Base-by-base conservation (phyloP, 2,888 invertebrate genomes). In the Polyploca ridens region DNA sequence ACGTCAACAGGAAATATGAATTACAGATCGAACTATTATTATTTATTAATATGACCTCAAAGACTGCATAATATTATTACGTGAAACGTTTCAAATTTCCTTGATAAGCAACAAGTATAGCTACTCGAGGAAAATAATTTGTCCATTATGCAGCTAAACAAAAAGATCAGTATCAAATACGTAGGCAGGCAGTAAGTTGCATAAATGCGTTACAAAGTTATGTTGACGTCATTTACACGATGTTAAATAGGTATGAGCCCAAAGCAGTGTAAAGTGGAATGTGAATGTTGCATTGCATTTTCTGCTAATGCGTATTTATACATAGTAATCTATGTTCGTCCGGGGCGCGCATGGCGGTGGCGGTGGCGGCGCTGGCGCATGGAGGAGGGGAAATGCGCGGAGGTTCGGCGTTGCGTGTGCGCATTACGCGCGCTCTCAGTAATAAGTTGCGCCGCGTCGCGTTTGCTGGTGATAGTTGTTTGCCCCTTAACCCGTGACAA, bases 401-500 rank as follows among this genome's bases (percentile, higher is more conserved):
- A 74, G 76, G 77, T 68, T 73, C 73, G 79, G 71, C 72, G 74
- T 68, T 75, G 78, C 70, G 81, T 68, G 65, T 64, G 64, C 63
- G 71, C 62, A 69, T 84, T 83, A 84, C 84, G 81, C 84, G 85
- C 86, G 81, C 85, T 77, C 78, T 83, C 87, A 88, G 90, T 90
- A 71, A 69, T 73, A 69, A 77, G 77, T 77, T 77, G 75, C 81
- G 79, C 79, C 84, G 89, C 82, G 82, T 75, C 82, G 84, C 89
- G 91, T 81, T 79, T 87, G 84, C 86, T 86, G 81, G 89, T 90
- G 86, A 83, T 76, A 74, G 78, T 73, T 75, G 70, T 68, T 78
- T 74, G 71, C 65, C 72, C 73, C 68, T 67, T 67, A 70, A 81
- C 81, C 83, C 90, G 94, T 93, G 93, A 93, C 94, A 93, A 94